Evolutionary conservation across 2,888 invertebrate species (phyloP), one percentile per base, ranked within the genome.

Genomic region (Ecliptopera silaceata): DNA sequence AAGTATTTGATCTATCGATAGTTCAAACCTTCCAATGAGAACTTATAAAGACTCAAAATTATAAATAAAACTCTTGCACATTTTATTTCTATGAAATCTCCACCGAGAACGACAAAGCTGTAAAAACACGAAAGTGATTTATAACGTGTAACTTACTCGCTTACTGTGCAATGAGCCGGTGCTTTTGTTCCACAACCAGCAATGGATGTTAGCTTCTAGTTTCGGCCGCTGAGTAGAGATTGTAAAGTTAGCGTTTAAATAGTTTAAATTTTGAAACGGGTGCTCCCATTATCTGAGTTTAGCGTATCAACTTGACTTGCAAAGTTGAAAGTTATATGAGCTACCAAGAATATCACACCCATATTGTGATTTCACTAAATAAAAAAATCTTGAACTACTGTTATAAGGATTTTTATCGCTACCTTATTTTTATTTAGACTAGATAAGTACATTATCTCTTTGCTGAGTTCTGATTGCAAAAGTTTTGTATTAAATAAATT

Each of bases 171-270:
- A 58, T 67, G 63, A 68, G 67, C 66, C 65, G 63, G 53, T 18
- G 42, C 55, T 69, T 66, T 75, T 75, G 76, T 76, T 70, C 59
- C 47, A 39, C 43, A 71, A 44, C 64, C 58, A 61, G 70, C 68
- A 69, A 72, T 80, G 78, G 74, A 77, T 74, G 74, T 78, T 76
- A 78, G 79, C 76, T 76, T 73, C 61, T 65, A 68, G 59, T 66
- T 56, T 43, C 59, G 58, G 59, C 77, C 75, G 79, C 78, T 76
- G 82, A 44, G 70, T 68, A 69, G 63, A 66, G 15, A n/a, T 39
- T 73, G 75, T 80, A 79, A 80, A 83, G 80, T 79, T 78, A 69
- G 72, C 70, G 75, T 72, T 78, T 81, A 78, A 32, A 32, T 32
- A 32, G 32, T 32, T n/a, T 32, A 13, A 34, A 79, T 79, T 83